phyloP scores from a whole-genome alignment of 2,113 vertebrate species.

The Siniperca chuatsi region DNA sequence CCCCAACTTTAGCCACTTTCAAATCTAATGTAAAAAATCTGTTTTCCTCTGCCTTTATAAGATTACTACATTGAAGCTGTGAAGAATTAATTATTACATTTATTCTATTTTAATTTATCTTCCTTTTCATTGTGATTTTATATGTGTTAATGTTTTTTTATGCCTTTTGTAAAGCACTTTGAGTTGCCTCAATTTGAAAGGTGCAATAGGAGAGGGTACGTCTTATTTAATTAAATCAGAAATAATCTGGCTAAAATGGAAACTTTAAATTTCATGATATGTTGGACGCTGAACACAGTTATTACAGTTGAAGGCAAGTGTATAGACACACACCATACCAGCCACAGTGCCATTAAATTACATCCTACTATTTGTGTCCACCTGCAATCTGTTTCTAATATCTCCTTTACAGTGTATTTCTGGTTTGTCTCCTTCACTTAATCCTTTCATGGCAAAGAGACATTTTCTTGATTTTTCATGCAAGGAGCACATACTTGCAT shows the following conservation, averaged over 20 bases:
- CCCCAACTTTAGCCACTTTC: not conserved
- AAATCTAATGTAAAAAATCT: not conserved
- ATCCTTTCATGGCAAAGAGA: slow-evolving; percentile 5
- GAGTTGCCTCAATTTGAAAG: not conserved
- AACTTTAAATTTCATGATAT: not conserved
- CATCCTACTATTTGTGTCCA: slow-evolving; percentile 17
- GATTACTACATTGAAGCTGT: not conserved
- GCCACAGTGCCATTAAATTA: not conserved
- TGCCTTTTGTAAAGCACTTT: not conserved
- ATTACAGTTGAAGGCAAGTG: not conserved
- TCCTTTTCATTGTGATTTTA: not conserved
- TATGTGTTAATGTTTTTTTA: not conserved
- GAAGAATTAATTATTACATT: not conserved
- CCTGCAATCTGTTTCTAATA: not conserved
- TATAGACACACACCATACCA: not conserved
- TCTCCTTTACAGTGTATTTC: slow-evolving; percentile 7
- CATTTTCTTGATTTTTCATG: slow-evolving; percentile 15
- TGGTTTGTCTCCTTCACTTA: slow-evolving; percentile 16
- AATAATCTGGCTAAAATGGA: not conserved
- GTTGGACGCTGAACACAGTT: not conserved
- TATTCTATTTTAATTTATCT: not conserved
- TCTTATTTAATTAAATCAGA: not conserved
- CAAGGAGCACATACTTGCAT: not conserved
- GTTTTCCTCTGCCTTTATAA: not conserved
- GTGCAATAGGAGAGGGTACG: not conserved